A percentile compares a stretch with the other conserved stretches of the same genome.
These are phyloP conservation scores for Ameiurus melas DNA, from an alignment of 2,113 vertebrate genomes.

Conservation along the genomic window DNA sequence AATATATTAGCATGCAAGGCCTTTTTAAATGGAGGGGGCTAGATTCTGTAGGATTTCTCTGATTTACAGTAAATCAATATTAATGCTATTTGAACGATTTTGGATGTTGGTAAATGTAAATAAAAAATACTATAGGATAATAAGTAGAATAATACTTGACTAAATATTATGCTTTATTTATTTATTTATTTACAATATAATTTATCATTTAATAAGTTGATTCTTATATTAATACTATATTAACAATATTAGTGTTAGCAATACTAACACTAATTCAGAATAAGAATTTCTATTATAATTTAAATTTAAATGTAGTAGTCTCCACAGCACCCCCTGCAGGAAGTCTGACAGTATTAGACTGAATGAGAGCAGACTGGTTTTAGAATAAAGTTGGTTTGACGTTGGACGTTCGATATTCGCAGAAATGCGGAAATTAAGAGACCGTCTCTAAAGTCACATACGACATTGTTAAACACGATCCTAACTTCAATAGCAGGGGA, in stretches of 20 bases:
- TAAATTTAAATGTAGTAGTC: not conserved
- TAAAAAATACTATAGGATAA: not conserved
- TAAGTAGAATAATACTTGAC: not conserved
- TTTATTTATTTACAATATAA: not conserved
- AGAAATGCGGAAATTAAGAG: no score
- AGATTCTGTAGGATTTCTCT: not conserved
- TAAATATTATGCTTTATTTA: not conserved
- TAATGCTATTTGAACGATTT: no score
- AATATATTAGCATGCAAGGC: not conserved
- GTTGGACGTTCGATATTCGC: no score
- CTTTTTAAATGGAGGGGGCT: not conserved
- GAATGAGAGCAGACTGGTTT: not conserved
- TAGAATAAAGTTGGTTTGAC: no score
- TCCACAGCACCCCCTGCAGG: conserved; percentile 1
- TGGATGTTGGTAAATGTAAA: not conserved
- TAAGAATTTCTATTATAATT: not conserved
- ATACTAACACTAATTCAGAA: not conserved
- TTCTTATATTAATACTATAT: not conserved
- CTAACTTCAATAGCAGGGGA: no score
- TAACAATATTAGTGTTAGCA: no score
- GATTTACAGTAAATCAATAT: no score
- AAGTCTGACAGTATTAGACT: not conserved
- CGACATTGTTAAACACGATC: no score
- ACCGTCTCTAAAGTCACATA: no score
- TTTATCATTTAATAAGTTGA: not conserved